Percentiles rank a stretch among this genome's conserved stretches.
phyloP scores from a whole-genome alignment of 2,113 vertebrate genomes.

The Proteles cristata region DNA sequence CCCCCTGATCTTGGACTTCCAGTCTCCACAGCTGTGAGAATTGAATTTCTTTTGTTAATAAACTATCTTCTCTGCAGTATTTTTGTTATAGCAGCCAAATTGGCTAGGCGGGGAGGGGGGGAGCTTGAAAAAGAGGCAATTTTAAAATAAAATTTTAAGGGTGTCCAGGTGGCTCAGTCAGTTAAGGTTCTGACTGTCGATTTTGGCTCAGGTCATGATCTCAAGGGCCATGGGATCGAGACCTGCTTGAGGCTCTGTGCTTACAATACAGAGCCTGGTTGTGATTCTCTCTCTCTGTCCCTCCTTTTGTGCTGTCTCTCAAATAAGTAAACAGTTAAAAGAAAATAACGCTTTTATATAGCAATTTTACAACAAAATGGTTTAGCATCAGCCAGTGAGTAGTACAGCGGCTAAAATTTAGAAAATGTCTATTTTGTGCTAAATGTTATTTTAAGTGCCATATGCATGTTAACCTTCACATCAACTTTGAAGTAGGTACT shows the following conservation, averaged over 20 bases:
- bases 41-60: background rate
- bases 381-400: background rate
- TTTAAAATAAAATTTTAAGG: background rate
- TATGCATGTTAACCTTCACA: accelerated
- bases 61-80: background rate
- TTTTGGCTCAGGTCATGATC: too few species aligned
- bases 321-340: too few species aligned
- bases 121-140: accelerated
- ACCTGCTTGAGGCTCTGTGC: too few species aligned
- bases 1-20: background rate
- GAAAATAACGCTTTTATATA: background rate
- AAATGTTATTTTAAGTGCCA: accelerated
- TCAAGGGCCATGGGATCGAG: too few species aligned
- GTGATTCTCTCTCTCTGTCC: too few species aligned
- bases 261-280: too few species aligned
- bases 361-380: background rate
- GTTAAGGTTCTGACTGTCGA: too few species aligned
- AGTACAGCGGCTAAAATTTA: background rate
- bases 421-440: background rate
- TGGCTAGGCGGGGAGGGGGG: too few species aligned
- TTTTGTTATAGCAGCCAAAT: background rate
- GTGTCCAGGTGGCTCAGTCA: too few species aligned
- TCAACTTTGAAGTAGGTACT: accelerated
- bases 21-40: background rate
- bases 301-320: too few species aligned